These are phyloP conservation scores for Acipenser transmontanus DNA, from an alignment of 2,797 vertebrate genomes.

Conservation along the genomic window DNA sequence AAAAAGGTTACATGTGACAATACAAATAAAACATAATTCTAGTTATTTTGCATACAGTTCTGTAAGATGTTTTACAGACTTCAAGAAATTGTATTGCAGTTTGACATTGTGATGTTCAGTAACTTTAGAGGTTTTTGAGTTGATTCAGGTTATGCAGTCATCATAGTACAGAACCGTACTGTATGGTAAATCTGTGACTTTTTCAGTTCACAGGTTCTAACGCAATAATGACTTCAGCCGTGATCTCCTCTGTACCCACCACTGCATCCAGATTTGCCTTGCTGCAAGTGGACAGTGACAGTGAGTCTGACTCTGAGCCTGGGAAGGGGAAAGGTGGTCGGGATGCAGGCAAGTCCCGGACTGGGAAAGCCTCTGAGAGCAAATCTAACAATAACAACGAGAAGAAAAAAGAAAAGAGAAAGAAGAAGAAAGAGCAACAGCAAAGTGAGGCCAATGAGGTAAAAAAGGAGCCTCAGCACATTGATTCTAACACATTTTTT, in stretches of 20 bases:
- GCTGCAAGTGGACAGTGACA: constrained; percentile 84
- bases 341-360: constrained; percentile 60
- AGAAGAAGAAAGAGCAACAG: constrained; percentile 84
- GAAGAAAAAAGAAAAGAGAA: constrained; percentile 82
- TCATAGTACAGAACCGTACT: too few relatives aligned
- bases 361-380: constrained; percentile 51
- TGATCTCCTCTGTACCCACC: constrained; percentile 76
- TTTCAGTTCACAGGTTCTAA: constrained; percentile 3
- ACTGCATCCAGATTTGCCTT: constrained; percentile 88
- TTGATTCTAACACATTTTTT: too few relatives aligned
- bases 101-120: too few relatives aligned
- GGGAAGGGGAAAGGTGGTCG: constrained; percentile 63
- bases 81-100: too few relatives aligned
- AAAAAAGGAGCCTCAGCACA: constrained; percentile 8
- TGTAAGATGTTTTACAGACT: too few relatives aligned
- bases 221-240: constrained; percentile 68
- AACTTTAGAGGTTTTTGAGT: too few relatives aligned
- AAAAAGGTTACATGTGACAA: too few relatives aligned
- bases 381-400: constrained; percentile 69
- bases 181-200: too few relatives aligned
- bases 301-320: constrained; percentile 74
- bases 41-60: too few relatives aligned
- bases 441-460: constrained; percentile 88
- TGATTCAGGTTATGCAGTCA: too few relatives aligned
- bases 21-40: too few relatives aligned